These are phyloP conservation scores for Sesamia inferens DNA, from an alignment of 2,888 invertebrate genomes.

Conservation along the genomic window DNA sequence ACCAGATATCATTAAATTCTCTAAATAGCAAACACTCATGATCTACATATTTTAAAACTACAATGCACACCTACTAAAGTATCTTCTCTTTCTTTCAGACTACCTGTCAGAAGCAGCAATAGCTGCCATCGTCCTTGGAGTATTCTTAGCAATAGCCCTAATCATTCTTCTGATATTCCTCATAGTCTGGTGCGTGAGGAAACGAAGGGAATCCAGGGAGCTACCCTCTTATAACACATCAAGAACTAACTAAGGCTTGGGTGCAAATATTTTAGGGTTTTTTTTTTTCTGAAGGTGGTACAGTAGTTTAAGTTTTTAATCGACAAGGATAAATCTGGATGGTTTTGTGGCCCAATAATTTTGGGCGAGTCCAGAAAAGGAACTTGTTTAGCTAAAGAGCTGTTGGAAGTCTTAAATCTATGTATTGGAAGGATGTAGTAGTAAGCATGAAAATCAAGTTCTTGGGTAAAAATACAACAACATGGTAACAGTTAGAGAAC, in stretches of 20 bases:
- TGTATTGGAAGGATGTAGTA: background rate
- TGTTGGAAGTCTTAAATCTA: background rate
- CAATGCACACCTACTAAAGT: background rate
- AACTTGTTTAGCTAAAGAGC: background rate
- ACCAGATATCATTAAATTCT: too few relatives aligned
- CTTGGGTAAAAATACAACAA: background rate
- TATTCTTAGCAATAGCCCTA: slow-evolving; percentile 91
- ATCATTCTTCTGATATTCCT: slow-evolving; percentile 90
- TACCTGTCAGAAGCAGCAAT: slow-evolving; percentile 89
- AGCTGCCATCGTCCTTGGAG: slow-evolving; percentile 93
- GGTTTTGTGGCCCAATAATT: background rate
- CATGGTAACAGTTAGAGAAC: too few relatives aligned
- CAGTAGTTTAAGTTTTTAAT: slow-evolving; percentile 10
- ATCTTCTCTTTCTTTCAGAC: slow-evolving; percentile 75
- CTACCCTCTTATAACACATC: slow-evolving; percentile 86
- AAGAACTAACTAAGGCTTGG: slow-evolving; percentile 20
- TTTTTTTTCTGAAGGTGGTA: slow-evolving; percentile 10
- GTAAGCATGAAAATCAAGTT: background rate
- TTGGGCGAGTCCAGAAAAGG: background rate
- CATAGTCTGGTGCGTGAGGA: slow-evolving; percentile 91
- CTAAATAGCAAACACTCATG: too few relatives aligned
- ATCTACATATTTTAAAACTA: background rate
- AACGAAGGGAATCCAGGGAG: slow-evolving; percentile 89
- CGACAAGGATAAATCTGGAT: background rate
- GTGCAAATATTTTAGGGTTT: background rate